Conservation (phyloP, 2,797 vertebrate species). For the Orientallactaga sibirica region DNA sequence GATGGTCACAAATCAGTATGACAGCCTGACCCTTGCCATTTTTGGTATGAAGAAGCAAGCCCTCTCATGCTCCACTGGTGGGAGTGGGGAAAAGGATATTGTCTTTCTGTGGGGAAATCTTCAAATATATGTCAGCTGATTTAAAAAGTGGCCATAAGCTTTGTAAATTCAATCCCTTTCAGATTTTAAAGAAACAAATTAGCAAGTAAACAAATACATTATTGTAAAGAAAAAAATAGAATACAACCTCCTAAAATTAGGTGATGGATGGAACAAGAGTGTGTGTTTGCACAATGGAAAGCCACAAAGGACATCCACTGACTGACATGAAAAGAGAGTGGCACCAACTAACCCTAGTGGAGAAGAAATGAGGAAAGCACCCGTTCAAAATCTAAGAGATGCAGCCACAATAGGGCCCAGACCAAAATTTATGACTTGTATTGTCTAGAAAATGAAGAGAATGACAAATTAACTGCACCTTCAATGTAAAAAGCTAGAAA, state of each 20-base stretch:
- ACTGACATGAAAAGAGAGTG: background rate
- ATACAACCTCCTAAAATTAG: background rate
- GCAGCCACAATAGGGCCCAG: background rate
- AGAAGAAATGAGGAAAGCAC: background rate
- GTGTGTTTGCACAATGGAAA: background rate
- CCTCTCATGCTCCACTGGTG: background rate
- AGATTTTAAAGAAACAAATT: constrained; percentile 39
- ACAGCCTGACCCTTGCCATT: background rate
- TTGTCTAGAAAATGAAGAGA: constrained; percentile 30
- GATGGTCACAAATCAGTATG: background rate
- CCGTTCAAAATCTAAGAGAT: background rate
- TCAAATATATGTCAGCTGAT: background rate
- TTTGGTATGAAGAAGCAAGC: background rate
- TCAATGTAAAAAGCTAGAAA: background rate
- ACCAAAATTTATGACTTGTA: background rate
- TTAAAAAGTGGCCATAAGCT: background rate
- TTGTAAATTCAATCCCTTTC: background rate
- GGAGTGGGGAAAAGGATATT: background rate
- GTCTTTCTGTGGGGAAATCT: background rate
- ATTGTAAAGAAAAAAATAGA: background rate
- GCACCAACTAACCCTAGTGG: background rate
- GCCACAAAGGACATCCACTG: background rate
- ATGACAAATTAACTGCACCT: background rate
- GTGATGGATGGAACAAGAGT: background rate
- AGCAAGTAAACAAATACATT: background rate